Conservation (phyloP, 2,888 invertebrate species). For the Aporophyla lueneburgensis region DNA sequence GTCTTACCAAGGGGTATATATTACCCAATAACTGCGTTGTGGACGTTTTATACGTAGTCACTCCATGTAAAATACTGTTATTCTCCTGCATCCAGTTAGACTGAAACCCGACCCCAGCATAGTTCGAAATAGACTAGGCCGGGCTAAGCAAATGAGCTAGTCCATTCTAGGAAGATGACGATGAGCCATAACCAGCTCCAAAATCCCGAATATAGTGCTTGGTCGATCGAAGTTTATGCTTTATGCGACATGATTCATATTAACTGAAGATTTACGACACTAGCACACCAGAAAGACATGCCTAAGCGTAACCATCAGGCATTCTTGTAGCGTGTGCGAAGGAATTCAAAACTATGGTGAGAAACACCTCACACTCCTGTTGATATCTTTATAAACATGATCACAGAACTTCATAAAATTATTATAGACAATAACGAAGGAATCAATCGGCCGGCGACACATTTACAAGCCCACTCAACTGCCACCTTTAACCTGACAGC, state of each 20-base stretch:
- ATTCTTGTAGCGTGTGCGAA: constrained; percentile 8
- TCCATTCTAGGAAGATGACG: no score
- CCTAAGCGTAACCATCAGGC: constrained; percentile 17
- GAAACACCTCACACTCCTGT: neutral
- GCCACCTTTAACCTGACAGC: constrained; percentile 7
- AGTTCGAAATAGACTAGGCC: no score
- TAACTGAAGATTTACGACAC: neutral
- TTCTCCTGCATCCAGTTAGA: no score
- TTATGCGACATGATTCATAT: neutral
- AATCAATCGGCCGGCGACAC: constrained; percentile 5
- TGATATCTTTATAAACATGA: constrained; percentile 21
- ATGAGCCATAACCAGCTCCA: neutral
- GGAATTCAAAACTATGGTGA: constrained; percentile 17
- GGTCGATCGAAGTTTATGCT: neutral
- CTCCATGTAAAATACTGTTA: no score
- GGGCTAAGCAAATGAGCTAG: no score
- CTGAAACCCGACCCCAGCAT: no score
- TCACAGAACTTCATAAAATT: constrained; percentile 31
- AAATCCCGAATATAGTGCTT: neutral
- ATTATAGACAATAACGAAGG: constrained; percentile 8
- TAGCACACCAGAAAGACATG: neutral
- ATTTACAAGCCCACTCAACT: constrained; percentile 6
- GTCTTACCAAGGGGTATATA: no score
- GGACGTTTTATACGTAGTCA: no score
- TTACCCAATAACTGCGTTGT: no score